Evolutionary conservation across 2,113 vertebrate species (phyloP), one percentile per base, ranked within the genome.

Genomic region (Vimba vimba): DNA sequence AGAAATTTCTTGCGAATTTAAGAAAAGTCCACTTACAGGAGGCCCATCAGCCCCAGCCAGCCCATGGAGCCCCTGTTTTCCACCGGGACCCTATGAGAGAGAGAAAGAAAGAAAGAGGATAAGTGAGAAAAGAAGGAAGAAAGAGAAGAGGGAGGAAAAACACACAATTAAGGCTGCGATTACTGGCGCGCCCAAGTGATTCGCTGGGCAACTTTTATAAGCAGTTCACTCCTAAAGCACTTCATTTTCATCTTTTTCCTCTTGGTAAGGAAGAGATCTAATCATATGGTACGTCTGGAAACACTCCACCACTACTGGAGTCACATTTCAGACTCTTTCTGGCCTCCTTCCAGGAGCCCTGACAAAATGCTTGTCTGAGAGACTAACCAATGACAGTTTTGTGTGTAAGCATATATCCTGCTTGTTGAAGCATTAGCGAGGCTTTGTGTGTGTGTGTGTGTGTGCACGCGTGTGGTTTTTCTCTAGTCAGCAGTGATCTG

Each of bases 21-120:
- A 76, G n/a, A 30, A 66, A 59, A 81, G 13, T 55, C 25, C 55
- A 96, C 97, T 97, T 93, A 99, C 98, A 74, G 97, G 97, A 90
- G 97, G 97, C 1, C 98, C 98, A 88, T 99, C 98, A 75, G 98
- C 94, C 87, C 98, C 98, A 33, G 93, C 77, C 87, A 99, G 95
- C 15, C 98, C 98, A 30, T 92, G 94, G 82, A 99, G 94, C 33
- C 98, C 98, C 88, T 96, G 94, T 91, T 97, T 98, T 87, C 98
- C 98, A 83, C 95, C 93, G 9, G 98, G 98, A 88, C 98, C 98
- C 98, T 99, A 91, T 87, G 81, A 94, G 25, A 88, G n/a, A 87
- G n/a, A 78, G 39, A 68, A 69, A 86, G 19, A 82, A 12, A 12
- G 21, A n/a, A 39, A 66, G 47, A 50, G 10, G 9, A 39, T 11